Evolutionary conservation across 2,888 invertebrate genomes (phyloP), one percentile per base, ranked within the genome.

Genomic region (Tenodera sinensis): DNA sequence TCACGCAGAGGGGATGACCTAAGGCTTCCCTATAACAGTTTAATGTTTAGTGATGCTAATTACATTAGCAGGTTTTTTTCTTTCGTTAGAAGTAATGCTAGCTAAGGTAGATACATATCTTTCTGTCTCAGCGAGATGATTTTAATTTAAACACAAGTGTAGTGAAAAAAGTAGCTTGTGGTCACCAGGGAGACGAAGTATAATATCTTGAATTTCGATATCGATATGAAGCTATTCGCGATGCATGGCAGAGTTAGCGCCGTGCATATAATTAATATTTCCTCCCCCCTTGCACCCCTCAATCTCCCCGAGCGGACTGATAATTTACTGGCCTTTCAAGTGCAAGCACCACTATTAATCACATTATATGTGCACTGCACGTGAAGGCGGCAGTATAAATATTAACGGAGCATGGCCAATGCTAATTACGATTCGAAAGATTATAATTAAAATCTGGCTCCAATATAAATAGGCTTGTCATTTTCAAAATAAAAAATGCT

Each of bases 391-490:
- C 84, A 84, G 28, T 84, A 85, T 27, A n/a, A 27, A 71, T 71
- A 71, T 71, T 20, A 27, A 85, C 27, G 12, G 81, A 42, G 42
- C 83, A 83, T 82, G 87, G 87, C 87, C 82, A 83, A 34, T 87
- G 87, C 34, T 87, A 87, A 87, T 87, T 87, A 83, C 87, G 87
- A 87, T 87, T 9, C 28, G 87, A 87, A 87, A 82, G 87, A 87
- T 83, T 87, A 83, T 87, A 87, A 87, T 83, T 87, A 87, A 87
- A 87, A 81, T 87, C 87, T 87, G 14, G 87, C 87, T 82, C 30
- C 87, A 82, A 87, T 87, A 87, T 82, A 87, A 87, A 87, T 87
- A 87, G 87, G 82, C 81, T 87, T 87, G 87, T 87, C 83, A 87
- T 87, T 87, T 87, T 87, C 82, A 87, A 82, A 87, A 87, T 83